Evolutionary conservation across 2,888 invertebrate species (phyloP), one percentile per base, ranked within the genome.

Genomic region (Dicyrtomina minuta): DNA sequence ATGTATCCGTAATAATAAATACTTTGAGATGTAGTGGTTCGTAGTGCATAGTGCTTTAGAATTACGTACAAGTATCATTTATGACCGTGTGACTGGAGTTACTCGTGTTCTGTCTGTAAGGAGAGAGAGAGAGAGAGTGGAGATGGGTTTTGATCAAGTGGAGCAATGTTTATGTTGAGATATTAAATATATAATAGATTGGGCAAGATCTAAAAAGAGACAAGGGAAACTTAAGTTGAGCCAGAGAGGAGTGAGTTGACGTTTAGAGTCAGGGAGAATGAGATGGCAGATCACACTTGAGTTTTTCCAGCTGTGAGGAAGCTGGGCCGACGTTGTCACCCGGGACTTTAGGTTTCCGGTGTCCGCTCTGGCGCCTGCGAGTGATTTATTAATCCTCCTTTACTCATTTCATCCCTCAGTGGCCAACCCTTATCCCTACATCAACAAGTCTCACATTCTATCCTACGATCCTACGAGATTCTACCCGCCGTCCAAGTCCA

Each of bases 221-320:
- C 58, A 66, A 58, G 58, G 41, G 24, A 39, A 27, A 68, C 24
- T 33, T 12, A 62, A 55, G 55, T 41, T 65, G 41, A 65, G 33
- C 8, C 8, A 8, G 8, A 33, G 33, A 5, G 33, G 8, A 33
- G 33, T 33, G 33, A 53, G 65, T 65, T 65, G 65, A 55, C 65
- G 53, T 56, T 65, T 41, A 58, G 41, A 53, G 59, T 43, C 60
- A 58, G 49, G 39, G 60, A 33, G 46, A 61, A 33, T 33, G 33
- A 33, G 33, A 33, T 33, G 70, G 44, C 49, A 70, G 66, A 70
- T 72, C 70, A 66, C 66, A 55, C 68, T 66, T 70, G 73, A 72
- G 74, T 72, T 74, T 75, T 74, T 77, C 77, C 77, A 77, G 77
- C 77, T 77, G 77, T 74, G 76, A 75, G 75, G 77, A 77, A 75